These are phyloP conservation scores for Empis stercorea DNA, from an alignment of 2,888 invertebrate species.

Conservation along the genomic window DNA sequence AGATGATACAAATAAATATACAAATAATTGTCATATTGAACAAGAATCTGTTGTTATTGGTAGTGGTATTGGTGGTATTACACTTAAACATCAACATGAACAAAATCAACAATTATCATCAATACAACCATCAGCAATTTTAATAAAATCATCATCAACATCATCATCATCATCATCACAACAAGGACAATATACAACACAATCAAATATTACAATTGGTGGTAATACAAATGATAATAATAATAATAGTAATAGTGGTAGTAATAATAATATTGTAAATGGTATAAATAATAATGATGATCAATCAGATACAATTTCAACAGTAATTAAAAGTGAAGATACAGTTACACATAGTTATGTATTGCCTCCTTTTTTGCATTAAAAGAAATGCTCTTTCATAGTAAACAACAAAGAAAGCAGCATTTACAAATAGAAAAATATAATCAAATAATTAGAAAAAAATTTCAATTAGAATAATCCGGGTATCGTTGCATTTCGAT, in stretches of 20 bases:
- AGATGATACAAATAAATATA: conserved; percentile 16
- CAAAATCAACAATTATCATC: conserved; percentile 2
- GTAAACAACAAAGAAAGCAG: conserved; percentile 21
- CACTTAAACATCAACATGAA: background rate
- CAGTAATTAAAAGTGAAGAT: conserved; percentile 35
- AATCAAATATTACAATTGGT: conserved; percentile 7
- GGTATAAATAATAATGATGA: background rate
- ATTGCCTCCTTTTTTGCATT: conserved; percentile 38
- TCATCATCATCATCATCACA: background rate
- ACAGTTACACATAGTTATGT: conserved; percentile 23
- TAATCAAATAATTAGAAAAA: background rate
- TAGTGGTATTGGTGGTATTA: background rate
- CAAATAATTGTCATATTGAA: conserved; percentile 14
- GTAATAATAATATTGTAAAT: background rate
- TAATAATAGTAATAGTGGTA: background rate
- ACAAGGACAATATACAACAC: conserved; percentile 1
- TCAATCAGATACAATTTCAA: conserved; percentile 18
- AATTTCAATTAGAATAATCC: background rate
- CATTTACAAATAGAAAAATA: conserved; percentile 9
- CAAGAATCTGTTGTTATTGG: background rate
- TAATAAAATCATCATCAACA: background rate
- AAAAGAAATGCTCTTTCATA: conserved; percentile 35
- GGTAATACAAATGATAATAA: background rate
- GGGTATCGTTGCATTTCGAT: too few relatives aligned
- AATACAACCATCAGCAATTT: background rate